Percentiles rank a stretch among this genome's conserved stretches.
phyloP scores from a whole-genome alignment of 2,797 vertebrate species.

The Numenius phaeopus region DNA sequence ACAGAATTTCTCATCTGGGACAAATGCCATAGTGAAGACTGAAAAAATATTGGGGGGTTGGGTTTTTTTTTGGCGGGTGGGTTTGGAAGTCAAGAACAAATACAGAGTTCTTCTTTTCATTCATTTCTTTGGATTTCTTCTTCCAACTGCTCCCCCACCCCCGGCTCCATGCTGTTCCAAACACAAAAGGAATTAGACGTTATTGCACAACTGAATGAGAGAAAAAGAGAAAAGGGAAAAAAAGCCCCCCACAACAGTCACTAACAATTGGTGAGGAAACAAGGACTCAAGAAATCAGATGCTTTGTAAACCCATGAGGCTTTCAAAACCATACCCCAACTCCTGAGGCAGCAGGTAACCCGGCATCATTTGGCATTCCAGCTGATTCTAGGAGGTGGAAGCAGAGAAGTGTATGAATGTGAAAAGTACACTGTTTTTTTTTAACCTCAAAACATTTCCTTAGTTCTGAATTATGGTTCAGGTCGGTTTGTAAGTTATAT shows the following conservation, averaged over 20 bases:
- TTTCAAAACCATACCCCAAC: background rate
- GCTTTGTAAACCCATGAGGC: background rate
- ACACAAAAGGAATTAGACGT: background rate
- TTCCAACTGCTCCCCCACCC: background rate
- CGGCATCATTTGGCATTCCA: background rate
- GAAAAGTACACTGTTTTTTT: conserved; percentile 1
- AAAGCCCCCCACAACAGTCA: background rate
- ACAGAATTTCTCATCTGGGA: background rate
- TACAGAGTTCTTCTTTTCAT: background rate
- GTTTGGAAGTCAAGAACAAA: background rate
- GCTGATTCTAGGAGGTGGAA: background rate
- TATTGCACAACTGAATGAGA: background rate
- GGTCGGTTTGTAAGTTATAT: conserved; percentile 53
- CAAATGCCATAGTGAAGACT: background rate
- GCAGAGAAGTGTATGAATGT: background rate
- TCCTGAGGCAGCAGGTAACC: background rate
- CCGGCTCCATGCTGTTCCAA: background rate
- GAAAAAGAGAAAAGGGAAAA: background rate
- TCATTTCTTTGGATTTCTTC: background rate
- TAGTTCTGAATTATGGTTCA: conserved; percentile 56
- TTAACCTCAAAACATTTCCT: conserved; percentile 36
- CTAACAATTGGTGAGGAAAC: background rate
- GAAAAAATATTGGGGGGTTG: background rate
- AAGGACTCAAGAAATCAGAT: background rate
- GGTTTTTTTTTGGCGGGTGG: background rate